phyloP scores from a whole-genome alignment of 2,888 invertebrate species.

The Philereme transversata region DNA sequence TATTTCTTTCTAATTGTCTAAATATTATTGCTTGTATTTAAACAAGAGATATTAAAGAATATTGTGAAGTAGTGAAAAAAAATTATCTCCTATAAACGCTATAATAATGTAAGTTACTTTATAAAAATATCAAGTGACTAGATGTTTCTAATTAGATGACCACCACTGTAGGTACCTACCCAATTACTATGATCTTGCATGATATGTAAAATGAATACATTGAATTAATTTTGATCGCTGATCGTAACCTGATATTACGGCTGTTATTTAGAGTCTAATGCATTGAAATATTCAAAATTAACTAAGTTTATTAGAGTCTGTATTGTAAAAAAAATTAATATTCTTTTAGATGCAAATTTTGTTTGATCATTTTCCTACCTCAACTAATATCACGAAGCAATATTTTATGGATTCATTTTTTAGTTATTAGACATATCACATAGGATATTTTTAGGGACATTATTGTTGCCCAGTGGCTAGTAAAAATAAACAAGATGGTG shows the following conservation, averaged over 20 bases:
- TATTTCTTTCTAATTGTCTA: no score
- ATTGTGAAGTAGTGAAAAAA: no score
- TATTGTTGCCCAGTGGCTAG: no score
- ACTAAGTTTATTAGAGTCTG: no score
- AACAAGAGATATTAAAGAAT: no score
- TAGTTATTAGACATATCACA: conserved; percentile 1
- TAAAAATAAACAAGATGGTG: no score
- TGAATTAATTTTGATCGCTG: conserved; percentile 17
- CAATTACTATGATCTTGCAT: conserved; percentile 22
- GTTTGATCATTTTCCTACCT: neutral
- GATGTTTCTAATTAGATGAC: no score
- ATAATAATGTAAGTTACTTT: no score
- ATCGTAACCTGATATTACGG: conserved; percentile 11
- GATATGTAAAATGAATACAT: conserved; percentile 10
- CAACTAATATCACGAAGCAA: neutral
- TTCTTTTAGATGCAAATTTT: neutral
- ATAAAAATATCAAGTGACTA: no score
- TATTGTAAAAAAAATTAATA: neutral
- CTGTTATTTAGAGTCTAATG: conserved; percentile 12
- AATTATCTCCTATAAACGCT: no score
- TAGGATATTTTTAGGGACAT: neutral
- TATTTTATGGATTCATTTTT: neutral
- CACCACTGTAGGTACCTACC: neutral
- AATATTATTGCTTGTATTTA: no score
- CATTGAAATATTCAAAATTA: neutral